phyloP scores from a whole-genome alignment of 2,888 invertebrate genomes.

The Andrena dorsata region DNA sequence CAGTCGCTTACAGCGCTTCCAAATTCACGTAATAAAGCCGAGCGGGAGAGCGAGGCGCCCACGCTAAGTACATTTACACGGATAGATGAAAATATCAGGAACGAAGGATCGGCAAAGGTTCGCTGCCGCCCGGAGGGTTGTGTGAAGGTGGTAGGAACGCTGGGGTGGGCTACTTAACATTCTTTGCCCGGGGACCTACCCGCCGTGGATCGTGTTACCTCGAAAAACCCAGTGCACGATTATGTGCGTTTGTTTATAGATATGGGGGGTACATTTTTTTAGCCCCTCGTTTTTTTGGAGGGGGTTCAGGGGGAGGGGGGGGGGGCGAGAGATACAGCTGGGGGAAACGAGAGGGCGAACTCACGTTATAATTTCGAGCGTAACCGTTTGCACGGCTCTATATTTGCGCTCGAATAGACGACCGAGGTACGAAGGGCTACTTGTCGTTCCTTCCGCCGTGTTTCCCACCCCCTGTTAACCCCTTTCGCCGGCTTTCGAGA shows the following conservation, averaged over 20 bases:
- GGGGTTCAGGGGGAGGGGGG: not conserved
- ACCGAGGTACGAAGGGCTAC: constrained; percentile 51
- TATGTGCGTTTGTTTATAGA: constrained; percentile 70
- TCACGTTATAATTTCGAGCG: constrained; percentile 69
- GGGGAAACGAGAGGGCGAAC: constrained; percentile 35
- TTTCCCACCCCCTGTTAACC: constrained; percentile 4
- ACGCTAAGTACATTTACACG: constrained; percentile 75
- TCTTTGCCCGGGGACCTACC: constrained; percentile 64
- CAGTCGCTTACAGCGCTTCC: constrained; percentile 72
- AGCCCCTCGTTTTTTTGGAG: constrained; percentile 18
- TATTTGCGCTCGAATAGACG: constrained; percentile 64
- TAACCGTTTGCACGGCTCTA: constrained; percentile 62
- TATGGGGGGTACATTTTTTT: constrained; percentile 58
- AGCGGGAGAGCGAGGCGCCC: constrained; percentile 62
- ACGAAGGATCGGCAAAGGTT: constrained; percentile 60
- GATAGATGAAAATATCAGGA: constrained; percentile 77
- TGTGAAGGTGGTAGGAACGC: constrained; percentile 41
- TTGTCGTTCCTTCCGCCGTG: constrained; percentile 56
- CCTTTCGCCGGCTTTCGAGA: constrained; percentile 30
- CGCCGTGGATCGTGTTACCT: constrained; percentile 62
- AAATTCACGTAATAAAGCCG: constrained; percentile 78
- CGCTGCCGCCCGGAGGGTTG: constrained; percentile 8
- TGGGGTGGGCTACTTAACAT: constrained; percentile 70
- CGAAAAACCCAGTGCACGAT: constrained; percentile 49
- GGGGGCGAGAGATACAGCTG: not conserved